Conservation (phyloP, 2,797 vertebrate species). For the Antennarius maculatus region DNA sequence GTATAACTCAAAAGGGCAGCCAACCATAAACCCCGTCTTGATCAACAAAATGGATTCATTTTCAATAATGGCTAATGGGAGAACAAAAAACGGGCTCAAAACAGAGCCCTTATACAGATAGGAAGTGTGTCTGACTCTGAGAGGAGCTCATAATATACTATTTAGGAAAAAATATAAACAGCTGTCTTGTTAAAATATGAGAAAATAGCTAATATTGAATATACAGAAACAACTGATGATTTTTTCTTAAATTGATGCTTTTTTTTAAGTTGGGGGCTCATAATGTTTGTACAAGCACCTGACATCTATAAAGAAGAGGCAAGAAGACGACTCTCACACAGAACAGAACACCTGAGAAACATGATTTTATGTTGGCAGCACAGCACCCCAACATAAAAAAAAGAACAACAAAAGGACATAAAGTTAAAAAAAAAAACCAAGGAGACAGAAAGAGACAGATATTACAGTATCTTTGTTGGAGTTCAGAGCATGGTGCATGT, state of each 20-base stretch:
- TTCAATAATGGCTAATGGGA: slow-evolving; percentile 38
- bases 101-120: slow-evolving; percentile 38
- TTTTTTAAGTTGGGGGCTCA: slow-evolving; percentile 33
- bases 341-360: slow-evolving; percentile 75
- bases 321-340: slow-evolving; percentile 39
- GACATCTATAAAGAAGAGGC: slow-evolving; percentile 65
- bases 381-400: slow-evolving; percentile 35
- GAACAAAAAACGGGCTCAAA: slow-evolving; percentile 39
- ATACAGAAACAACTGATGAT: slow-evolving; percentile 49
- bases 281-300: slow-evolving; percentile 68
- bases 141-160: slow-evolving; percentile 47
- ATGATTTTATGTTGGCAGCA: slow-evolving; percentile 75
- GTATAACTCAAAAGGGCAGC: slow-evolving; percentile 15
- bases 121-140: slow-evolving; percentile 27
- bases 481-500: slow-evolving; percentile 37
- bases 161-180: slow-evolving; percentile 60
- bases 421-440: slow-evolving; percentile 1
- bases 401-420: slow-evolving; percentile 38
- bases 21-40: slow-evolving; percentile 19
- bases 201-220: slow-evolving; percentile 61
- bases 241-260: slow-evolving; percentile 25
- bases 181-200: slow-evolving; percentile 54
- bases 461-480: slow-evolving; percentile 36
- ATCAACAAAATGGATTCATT: slow-evolving; percentile 38
- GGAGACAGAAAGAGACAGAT: not conserved